Evolutionary conservation across 1,140 invertebrate genomes (phyloP).

Genomic region (Cyrtorhinus lividipennis): DNA sequence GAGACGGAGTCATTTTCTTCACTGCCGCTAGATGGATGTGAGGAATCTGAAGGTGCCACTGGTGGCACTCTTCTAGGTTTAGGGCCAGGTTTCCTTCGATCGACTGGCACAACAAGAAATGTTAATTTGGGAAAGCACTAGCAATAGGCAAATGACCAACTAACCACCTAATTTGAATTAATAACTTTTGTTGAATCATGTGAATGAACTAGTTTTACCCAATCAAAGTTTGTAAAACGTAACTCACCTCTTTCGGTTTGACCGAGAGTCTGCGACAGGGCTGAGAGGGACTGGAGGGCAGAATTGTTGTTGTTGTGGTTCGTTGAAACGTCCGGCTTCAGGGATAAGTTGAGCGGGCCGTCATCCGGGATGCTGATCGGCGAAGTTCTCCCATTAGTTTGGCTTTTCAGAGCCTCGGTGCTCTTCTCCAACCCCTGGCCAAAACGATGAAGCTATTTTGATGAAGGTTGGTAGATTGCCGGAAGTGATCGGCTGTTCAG

Average conservation of each 20-base stretch:
- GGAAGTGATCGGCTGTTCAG: neutral
- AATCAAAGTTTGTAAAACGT: too few relatives aligned
- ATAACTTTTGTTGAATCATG: too few relatives aligned
- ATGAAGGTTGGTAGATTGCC: neutral
- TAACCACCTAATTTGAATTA: too few relatives aligned
- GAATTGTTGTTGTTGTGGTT: conserved; percentile 21
- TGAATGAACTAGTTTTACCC: too few relatives aligned
- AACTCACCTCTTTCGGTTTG: conserved; percentile 6
- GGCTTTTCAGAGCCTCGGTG: neutral
- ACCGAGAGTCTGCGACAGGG: conserved; percentile 23
- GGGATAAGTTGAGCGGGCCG: conserved; percentile 61
- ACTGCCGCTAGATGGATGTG: conserved; percentile 45
- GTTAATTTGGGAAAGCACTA: conserved; percentile 11
- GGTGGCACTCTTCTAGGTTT: conserved; percentile 51
- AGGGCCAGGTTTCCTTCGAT: conserved; percentile 53
- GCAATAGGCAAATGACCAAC: conserved; percentile 6
- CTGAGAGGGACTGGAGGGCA: conserved; percentile 22
- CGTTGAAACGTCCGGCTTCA: conserved; percentile 47
- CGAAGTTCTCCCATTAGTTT: conserved; percentile 7
- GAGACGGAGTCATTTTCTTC: conserved; percentile 43
- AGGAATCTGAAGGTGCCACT: conserved; percentile 35
- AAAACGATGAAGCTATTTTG: neutral
- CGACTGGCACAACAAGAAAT: conserved; percentile 30
- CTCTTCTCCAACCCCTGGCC: neutral
- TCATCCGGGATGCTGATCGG: conserved; percentile 42